phyloP scores from a whole-genome alignment of 1,140 invertebrate species.

The Anastrepha ludens region DNA sequence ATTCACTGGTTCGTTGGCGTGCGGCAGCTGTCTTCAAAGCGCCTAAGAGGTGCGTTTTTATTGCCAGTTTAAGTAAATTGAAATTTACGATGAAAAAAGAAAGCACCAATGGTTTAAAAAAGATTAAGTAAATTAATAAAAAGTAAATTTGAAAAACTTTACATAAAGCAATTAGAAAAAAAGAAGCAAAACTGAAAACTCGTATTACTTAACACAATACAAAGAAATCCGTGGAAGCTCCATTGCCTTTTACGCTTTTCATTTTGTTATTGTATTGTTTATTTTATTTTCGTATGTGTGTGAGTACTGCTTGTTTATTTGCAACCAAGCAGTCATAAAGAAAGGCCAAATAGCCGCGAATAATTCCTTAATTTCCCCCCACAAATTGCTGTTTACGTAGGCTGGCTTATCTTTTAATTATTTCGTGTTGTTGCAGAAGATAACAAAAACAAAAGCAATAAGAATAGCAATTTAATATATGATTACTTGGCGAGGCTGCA shows the following conservation, averaged over 20 bases:
- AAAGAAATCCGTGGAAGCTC: too few species aligned
- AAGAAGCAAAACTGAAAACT: too few species aligned
- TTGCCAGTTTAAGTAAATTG: not conserved
- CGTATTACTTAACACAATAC: too few species aligned
- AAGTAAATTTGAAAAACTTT: not conserved
- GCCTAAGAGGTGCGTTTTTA: not conserved
- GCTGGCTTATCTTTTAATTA: conserved; percentile 35
- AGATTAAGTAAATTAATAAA: not conserved
- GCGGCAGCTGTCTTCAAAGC: not conserved
- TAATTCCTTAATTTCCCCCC: not conserved
- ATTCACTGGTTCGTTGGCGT: not conserved
- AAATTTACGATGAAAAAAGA: not conserved
- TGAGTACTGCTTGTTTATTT: not conserved
- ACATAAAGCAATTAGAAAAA: not conserved
- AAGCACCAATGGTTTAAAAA: too few species aligned
- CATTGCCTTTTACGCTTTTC: not conserved
- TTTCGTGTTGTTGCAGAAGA: conserved; percentile 7
- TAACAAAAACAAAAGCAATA: not conserved
- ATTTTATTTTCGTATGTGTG: not conserved
- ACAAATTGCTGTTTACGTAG: not conserved
- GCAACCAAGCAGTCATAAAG: not conserved
- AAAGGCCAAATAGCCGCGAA: not conserved
- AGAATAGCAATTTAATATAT: not conserved
- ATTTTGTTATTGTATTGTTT: not conserved
- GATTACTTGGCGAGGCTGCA: not conserved